Evolutionary conservation across 2,113 vertebrate species (phyloP), one percentile per base, ranked within the genome.

Genomic region (Rhinopithecus roxellana): DNA sequence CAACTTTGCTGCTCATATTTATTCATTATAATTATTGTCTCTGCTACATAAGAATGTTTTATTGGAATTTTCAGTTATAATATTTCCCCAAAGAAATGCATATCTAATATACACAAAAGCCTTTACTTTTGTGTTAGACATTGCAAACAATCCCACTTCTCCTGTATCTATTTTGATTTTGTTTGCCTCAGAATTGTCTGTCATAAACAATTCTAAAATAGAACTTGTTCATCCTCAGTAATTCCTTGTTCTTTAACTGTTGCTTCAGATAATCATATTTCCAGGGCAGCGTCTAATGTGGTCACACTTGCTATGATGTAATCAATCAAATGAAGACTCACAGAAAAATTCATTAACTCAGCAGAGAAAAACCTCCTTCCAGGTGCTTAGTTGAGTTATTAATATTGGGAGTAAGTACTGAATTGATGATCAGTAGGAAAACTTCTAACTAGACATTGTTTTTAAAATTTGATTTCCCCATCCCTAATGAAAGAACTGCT

Each of bases 391-490:
- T 59, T 40, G 67, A 97, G 75, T 97, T 97, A 95, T 96, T 97
- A 96, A 96, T 96, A 94, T 95, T 97, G 74, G 75, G 93, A 96
- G 95, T 95, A 84, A 95, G 79, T 88, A 48, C 25, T 96, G 93
- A 96, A 94, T 86, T 96, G 97, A 96, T 93, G 90, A 96, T 97
- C 78, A 94, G 52, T 94, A 94, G 81, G 89, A 97, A 97, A 96
- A 77, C 78, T 97, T 97, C 92, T 85, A 97, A 93, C 50, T 89
- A 86, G 94, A 96, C 85, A 80, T 77, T 77, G 80, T 91, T 81
- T 96, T 97, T 97, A 96, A 96, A 96, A 93, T 96, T 97, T 98
- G 91, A 98, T 97, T 97, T 97, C 50, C 83, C 74, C 72, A 90
- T 89, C 74, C 69, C 45, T 96, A 97, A 97, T 98, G 96, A 95